Evolutionary conservation across 2,113 vertebrate genomes (phyloP).

Genomic region (Blennius ocellaris): DNA sequence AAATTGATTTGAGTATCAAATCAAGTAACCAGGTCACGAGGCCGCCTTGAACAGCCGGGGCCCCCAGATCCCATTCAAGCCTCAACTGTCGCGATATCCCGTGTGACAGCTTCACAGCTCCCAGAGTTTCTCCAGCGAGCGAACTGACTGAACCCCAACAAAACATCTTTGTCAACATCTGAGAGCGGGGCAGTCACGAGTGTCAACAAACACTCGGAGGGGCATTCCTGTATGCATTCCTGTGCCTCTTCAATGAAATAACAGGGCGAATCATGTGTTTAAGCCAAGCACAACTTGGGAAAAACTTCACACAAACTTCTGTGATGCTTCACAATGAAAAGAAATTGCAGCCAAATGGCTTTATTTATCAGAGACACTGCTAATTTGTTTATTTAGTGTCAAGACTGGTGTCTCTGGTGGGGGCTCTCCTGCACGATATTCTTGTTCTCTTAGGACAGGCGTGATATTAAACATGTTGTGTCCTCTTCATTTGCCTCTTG

Average conservation of each 20-base stretch:
- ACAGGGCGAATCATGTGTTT: conserved; percentile 50
- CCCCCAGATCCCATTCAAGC: conserved; percentile 70
- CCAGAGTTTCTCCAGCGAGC: conserved; percentile 51
- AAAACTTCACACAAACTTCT: conserved; percentile 20
- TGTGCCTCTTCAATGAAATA: conserved; percentile 64
- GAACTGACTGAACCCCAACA: conserved; percentile 81
- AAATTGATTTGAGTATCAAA: conserved; percentile 76
- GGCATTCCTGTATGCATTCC: conserved; percentile 80
- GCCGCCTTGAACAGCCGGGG: conserved; percentile 48
- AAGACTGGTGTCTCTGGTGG: conserved; percentile 8
- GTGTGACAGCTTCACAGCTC: conserved; percentile 68
- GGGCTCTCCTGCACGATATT: conserved; percentile 39
- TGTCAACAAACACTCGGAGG: conserved; percentile 76
- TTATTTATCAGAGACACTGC: conserved; percentile 45
- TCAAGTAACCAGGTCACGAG: conserved; percentile 79
- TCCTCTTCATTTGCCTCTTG: conserved; percentile 7
- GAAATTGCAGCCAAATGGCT: conserved; percentile 40
- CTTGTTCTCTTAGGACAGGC: conserved; percentile 17
- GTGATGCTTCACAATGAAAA: conserved; percentile 37
- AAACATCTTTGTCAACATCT: conserved; percentile 79
- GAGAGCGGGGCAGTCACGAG: conserved; percentile 69
- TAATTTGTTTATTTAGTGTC: conserved; percentile 63
- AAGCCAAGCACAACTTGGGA: conserved; percentile 31
- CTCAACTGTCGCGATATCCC: conserved; percentile 64
- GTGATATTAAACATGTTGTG: conserved; percentile 11